Base-by-base conservation (phyloP, 2,797 vertebrate species). In the Enteromius trimaculatus region DNA sequence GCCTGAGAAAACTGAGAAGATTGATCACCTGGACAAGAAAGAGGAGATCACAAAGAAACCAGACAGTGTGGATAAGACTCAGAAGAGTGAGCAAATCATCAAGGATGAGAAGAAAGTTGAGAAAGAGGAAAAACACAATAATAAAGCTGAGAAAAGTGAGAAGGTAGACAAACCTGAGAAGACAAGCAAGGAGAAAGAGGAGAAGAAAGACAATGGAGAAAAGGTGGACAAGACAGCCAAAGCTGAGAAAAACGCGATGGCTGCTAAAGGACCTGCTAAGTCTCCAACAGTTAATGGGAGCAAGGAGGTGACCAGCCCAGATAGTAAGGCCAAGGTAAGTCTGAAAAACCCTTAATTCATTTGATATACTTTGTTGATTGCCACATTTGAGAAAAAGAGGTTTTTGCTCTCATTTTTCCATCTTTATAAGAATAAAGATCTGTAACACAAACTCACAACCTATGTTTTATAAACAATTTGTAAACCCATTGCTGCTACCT, bases 241-340 rank as follows among this genome's bases (percentile, higher is more conserved):
- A 81, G 79, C 84, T 17, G 87, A 87, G 92, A 88, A 89, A 69
- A 82, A 84, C 2, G 92, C 92, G 70, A 93, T 91, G 83, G 90
- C 87, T 71, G 92, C 86, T 6, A 95, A 94, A 89, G 90, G 86
- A 13, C 49, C 91, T 0, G 90, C 84, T 1, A 93, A 95, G 69
- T 90, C 91, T 42, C 88, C 92, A 21, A 87, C 94, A 1, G 91
- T 93, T 88, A 96, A 93, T 21, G 93, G 94, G 39, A 93, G 87
- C 92, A 98, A 97, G 90, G 93, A 94, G 78, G 92, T 95, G 23
- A 93, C 94, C 31, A 96, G 95, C 88, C 93, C 95, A 0, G 97
- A 98, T 90, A 95, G 94, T 93, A 99, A 97, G 92, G 76, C 89
- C 74, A 99, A 98, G 97, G 98, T 98, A 92, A 79, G 95, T 84